phyloP scores from a whole-genome alignment of 2,797 vertebrate species.

The Sebastolobus alascanus region DNA sequence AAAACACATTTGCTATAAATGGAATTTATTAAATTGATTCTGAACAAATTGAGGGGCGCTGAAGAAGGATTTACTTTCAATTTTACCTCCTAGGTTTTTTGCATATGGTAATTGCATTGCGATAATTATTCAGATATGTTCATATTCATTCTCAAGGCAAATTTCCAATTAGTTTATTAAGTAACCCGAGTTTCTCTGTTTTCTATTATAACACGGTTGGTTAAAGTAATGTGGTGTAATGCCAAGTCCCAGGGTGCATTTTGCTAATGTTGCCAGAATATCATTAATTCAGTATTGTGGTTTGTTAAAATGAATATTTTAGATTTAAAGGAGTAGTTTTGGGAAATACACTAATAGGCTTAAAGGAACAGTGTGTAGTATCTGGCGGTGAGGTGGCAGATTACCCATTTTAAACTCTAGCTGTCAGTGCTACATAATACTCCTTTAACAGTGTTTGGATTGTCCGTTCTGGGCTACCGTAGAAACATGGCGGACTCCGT shows the following conservation, averaged over 20 bases:
- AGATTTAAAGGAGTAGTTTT: not conserved
- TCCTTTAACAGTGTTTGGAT: too few species aligned
- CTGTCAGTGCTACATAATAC: too few species aligned
- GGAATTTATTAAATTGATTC: slow-evolving; percentile 50
- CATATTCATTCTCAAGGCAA: slow-evolving; percentile 51
- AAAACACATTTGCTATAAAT: slow-evolving; percentile 40
- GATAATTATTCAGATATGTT: slow-evolving; percentile 60
- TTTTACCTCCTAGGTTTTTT: slow-evolving; percentile 46
- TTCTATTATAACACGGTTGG: slow-evolving; percentile 25
- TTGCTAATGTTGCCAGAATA: slow-evolving; percentile 22
- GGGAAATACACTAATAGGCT: not conserved
- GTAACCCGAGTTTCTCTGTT: slow-evolving; percentile 20
- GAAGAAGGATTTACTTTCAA: slow-evolving; percentile 52
- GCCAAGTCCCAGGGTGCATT: slow-evolving; percentile 21
- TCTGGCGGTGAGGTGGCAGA: too few species aligned
- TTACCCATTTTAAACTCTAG: too few species aligned
- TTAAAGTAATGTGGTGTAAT: slow-evolving; percentile 41
- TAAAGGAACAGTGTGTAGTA: too few species aligned
- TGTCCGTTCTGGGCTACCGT: too few species aligned
- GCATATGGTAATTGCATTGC: slow-evolving; percentile 41
- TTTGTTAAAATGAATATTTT: not conserved
- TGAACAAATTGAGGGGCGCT: slow-evolving; percentile 35
- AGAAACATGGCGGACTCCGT: too few species aligned
- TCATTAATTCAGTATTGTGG: not conserved
- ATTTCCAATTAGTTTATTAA: slow-evolving; percentile 51